phyloP scores from a whole-genome alignment of 2,797 vertebrate species.

The Crotalus adamanteus region DNA sequence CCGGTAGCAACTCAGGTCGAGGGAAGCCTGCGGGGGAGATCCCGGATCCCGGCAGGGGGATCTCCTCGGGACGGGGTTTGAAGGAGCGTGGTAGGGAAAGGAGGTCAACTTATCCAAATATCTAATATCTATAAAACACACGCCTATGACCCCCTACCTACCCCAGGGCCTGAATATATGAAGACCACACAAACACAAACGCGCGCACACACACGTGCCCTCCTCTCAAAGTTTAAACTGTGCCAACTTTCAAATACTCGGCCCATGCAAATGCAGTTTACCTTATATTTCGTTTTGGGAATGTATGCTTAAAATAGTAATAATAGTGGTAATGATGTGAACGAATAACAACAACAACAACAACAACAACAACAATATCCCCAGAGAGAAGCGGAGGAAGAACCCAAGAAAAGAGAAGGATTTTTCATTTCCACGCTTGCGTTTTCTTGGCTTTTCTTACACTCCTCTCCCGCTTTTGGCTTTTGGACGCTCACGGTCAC shows the following conservation, averaged over 20 bases:
- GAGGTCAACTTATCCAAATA: not conserved
- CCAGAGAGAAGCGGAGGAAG: not conserved
- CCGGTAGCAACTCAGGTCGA: not conserved
- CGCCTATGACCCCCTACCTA: not conserved
- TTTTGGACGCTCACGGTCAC: not conserved
- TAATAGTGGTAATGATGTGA: not conserved
- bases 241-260: not conserved
- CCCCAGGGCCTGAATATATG: not conserved
- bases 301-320: not conserved
- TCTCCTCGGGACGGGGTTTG: not conserved
- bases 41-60: not conserved
- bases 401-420: fast-evolving
- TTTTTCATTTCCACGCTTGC: not conserved
- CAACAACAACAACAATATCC: not conserved
- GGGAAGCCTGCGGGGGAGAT: not conserved
- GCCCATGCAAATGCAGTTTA: not conserved
- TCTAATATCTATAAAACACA: not conserved
- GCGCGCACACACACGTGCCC: not conserved
- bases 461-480: not conserved
- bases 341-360: not conserved
- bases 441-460: not conserved
- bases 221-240: not conserved
- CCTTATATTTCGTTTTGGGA: not conserved
- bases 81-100: not conserved
- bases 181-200: not conserved